Base-by-base conservation (phyloP, 2,113 vertebrate genomes). In the Lanius ludovicianus region DNA sequence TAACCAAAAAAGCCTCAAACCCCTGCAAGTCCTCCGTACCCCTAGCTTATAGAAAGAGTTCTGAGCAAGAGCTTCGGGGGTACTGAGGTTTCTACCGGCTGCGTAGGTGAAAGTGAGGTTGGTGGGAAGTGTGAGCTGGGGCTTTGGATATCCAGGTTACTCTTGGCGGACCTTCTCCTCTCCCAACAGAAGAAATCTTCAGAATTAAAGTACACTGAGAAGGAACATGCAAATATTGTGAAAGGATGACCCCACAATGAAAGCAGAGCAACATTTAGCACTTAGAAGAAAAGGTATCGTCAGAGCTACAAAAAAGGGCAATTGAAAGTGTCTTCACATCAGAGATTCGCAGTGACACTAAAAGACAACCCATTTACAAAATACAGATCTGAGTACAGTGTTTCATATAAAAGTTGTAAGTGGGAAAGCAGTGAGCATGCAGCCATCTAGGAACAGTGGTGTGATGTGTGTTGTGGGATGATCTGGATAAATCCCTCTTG, bases 141-240 rank as follows among this genome's bases (percentile, higher is more conserved):
- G 4, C 0, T 18, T 22, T 44, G 33, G 15, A 0, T 25, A 4
- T 14, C 25, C 20, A 1, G 6, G 17, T 22, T 17, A 17, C 23
- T 8, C 23, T 23, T 17, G 25, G 25, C 7, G 4, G 41, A 9
- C 15, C 28, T n/a, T 11, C 12, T n/a, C 23, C 46, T 33, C 23
- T 50, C 9, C 2, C 24, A 37, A 6, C 19, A 7, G 39, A n/a
- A 27, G 6, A n/a, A 64, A 30, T 24, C 31, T 44, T 33, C 5
- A 8, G 28, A 65, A 49, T 35, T 73, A 24, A 71, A 56, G 22
- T 20, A 17, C 5, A 2, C 18, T 3, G 23, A 42, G 49, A 49
- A 84, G 41, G 12, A 52, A n/a, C 27, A 21, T 11, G 37, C 21
- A 14, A 27, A 44, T 10, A 2, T 5, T 39, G 35, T 2, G 15